These are phyloP conservation scores for Eilema griseolum DNA, from an alignment of 2,888 invertebrate genomes.

Conservation along the genomic window DNA sequence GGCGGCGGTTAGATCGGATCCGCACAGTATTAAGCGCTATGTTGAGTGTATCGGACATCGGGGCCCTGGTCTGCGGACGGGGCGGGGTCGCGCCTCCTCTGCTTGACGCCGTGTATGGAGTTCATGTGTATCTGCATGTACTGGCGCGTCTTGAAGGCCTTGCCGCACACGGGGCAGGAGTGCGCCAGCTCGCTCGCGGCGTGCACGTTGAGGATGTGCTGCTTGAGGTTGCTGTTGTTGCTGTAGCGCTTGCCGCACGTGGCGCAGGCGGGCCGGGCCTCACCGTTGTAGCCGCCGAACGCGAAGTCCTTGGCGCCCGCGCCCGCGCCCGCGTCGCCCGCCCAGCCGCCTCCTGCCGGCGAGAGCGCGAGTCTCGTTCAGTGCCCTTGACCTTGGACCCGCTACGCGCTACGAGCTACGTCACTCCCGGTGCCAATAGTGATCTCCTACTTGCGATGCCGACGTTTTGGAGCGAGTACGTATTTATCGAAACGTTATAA, in stretches of 20 bases:
- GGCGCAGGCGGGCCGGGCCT: constrained; percentile 88
- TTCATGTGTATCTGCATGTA: constrained; percentile 90
- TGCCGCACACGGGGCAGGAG: constrained; percentile 89
- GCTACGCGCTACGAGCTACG: constrained; percentile 37
- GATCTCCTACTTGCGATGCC: constrained; percentile 39
- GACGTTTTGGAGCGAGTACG: constrained; percentile 50
- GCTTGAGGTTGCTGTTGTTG: constrained; percentile 90
- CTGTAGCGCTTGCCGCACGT: constrained; percentile 90
- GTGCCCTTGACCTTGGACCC: constrained; percentile 55
- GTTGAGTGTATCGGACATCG: constrained; percentile 75
- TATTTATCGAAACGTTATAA: constrained; percentile 57
- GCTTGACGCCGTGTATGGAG: constrained; percentile 89
- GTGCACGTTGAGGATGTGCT: constrained; percentile 90
- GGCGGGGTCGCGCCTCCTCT: constrained; percentile 85
- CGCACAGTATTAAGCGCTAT: constrained; percentile 75
- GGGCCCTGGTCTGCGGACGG: constrained; percentile 63
- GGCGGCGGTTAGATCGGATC: constrained; percentile 85
- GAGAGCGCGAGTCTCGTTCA: constrained; percentile 80
- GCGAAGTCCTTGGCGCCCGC: constrained; percentile 42
- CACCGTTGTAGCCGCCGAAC: constrained; percentile 68
- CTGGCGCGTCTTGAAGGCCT: constrained; percentile 90
- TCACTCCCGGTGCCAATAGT: constrained; percentile 52
- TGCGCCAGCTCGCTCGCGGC: constrained; percentile 87
- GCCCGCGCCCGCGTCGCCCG: constrained; percentile 57
- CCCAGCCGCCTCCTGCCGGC: constrained; percentile 82